Conservation (phyloP, 2,888 invertebrate species). For the Chrysolina americana region DNA sequence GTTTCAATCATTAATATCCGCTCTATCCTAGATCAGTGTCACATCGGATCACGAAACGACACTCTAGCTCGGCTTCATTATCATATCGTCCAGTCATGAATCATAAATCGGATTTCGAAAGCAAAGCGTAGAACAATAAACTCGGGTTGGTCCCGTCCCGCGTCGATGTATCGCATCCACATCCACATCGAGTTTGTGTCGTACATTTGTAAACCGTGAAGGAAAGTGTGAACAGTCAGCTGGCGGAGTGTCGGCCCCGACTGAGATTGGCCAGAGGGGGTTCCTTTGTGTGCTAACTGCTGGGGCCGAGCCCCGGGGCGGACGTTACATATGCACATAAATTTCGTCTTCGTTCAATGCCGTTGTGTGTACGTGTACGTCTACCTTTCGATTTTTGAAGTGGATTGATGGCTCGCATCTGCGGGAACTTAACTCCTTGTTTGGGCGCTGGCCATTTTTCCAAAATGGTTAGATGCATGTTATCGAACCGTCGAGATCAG, state of each 20-base stretch:
- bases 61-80: conserved; percentile 29
- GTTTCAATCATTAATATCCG: conserved; percentile 4
- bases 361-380: conserved; percentile 2
- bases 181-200: conserved; percentile 36
- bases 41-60: not conserved
- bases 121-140: conserved; percentile 44
- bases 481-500: too few relatives aligned
- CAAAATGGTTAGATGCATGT: too few relatives aligned
- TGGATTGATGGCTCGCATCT: conserved; percentile 11
- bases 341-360: conserved; percentile 32
- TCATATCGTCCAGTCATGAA: conserved; percentile 42
- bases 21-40: conserved; percentile 11
- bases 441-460: too few relatives aligned
- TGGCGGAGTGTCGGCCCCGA: conserved; percentile 55
- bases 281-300: conserved; percentile 66
- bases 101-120: conserved; percentile 42
- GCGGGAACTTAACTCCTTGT: not conserved
- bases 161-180: conserved; percentile 17
- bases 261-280: conserved; percentile 65
- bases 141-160: conserved; percentile 34
- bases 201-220: conserved; percentile 43
- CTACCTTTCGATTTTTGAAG: conserved; percentile 13
- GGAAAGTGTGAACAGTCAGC: conserved; percentile 65
- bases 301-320: conserved; percentile 66
- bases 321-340: conserved; percentile 63